Percentiles rank a stretch among this genome's conserved stretches.
Conservation (phyloP, 2,797 vertebrate genomes). For the Nyctalus aviator region DNA sequence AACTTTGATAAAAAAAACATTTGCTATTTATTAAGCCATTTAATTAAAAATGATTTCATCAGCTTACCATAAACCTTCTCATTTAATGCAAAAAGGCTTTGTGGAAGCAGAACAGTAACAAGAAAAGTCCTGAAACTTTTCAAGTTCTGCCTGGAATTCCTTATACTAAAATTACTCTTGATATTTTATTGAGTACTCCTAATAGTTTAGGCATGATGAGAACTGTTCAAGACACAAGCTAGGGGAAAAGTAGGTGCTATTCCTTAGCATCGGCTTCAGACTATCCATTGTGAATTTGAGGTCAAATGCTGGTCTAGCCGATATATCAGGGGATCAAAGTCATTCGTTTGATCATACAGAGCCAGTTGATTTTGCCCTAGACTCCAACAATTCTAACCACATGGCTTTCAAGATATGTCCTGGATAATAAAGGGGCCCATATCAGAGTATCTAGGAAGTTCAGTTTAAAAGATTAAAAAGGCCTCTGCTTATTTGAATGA, state of each 20-base stretch:
- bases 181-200: slow-evolving; percentile 27
- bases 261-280: not conserved
- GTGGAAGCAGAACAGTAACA: not conserved
- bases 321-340: not conserved
- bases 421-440: not conserved
- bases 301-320: not conserved
- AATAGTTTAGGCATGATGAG: slow-evolving; percentile 4
- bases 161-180: slow-evolving; percentile 25
- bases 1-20: slow-evolving; percentile 49
- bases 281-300: not conserved
- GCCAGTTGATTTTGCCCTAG: not conserved
- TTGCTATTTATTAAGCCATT: slow-evolving; percentile 54
- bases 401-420: not conserved
- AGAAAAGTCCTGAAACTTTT: not conserved
- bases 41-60: slow-evolving; percentile 57
- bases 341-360: not conserved
- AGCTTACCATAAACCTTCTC: slow-evolving; percentile 34
- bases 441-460: not conserved
- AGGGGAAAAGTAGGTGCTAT: not conserved
- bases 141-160: not conserved
- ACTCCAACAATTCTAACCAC: not conserved
- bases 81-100: slow-evolving; percentile 53
- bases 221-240: slow-evolving; percentile 19
- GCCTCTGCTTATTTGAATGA: not conserved
- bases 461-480: not conserved